A percentile compares a stretch with the other conserved stretches of the same genome.
phyloP scores from a whole-genome alignment of 1,140 invertebrate species.

The Pectinophora gossypiella region DNA sequence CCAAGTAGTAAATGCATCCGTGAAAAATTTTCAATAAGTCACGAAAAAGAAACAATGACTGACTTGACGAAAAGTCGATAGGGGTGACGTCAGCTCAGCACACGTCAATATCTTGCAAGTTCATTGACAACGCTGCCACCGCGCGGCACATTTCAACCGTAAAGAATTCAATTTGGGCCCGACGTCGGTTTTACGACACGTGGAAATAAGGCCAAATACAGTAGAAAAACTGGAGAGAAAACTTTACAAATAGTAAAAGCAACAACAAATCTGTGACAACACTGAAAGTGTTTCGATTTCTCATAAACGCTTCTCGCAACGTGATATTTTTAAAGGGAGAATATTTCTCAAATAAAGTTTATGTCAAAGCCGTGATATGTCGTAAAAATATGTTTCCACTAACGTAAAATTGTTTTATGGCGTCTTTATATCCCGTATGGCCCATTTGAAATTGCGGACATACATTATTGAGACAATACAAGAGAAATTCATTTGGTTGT shows the following conservation, averaged over 20 bases:
- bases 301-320: neutral
- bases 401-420: conserved; percentile 34
- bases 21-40: too few relatives aligned
- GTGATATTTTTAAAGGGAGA: neutral
- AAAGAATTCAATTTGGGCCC: neutral
- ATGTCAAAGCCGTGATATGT: conserved; percentile 5
- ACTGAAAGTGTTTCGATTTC: neutral
- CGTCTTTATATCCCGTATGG: conserved; percentile 18
- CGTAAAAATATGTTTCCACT: conserved; percentile 30
- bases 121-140: neutral
- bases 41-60: neutral
- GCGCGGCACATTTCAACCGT: neutral
- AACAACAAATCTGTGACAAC: too few relatives aligned
- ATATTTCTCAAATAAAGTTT: neutral
- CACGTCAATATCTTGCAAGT: neutral
- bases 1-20: too few relatives aligned
- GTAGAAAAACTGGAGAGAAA: neutral
- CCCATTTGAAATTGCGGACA: conserved; percentile 15
- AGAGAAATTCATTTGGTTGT: neutral
- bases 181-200: neutral
- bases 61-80: too few relatives aligned
- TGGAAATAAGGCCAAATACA: neutral
- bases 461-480: too few relatives aligned
- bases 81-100: neutral
- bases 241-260: neutral